Evolutionary conservation across 2,797 vertebrate genomes (phyloP), one percentile per base, ranked within the genome.

Genomic region (Chelonia mydas): DNA sequence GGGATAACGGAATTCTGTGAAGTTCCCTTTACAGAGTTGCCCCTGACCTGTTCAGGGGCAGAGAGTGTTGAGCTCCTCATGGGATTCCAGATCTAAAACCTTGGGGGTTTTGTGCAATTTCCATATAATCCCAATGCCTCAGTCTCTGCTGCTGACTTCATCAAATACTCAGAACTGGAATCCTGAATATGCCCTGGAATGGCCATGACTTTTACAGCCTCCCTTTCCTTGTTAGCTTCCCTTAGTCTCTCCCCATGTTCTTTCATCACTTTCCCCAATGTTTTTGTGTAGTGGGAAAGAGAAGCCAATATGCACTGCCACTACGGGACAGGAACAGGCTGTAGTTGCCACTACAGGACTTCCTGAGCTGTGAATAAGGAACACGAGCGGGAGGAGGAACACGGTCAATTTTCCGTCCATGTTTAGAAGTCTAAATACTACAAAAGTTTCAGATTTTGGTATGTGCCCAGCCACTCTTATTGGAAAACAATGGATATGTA

Each of bases 281-380:
- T 33, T 93, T 91, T 79, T 91, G 78, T 91, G 72, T 83, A 84
- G 49, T 31, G 45, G 95, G 88, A 89, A 96, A 88, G 41, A 94
- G 84, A 96, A 96, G 45, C 94, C 89, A 92, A 96, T 95, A 96
- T 95, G 92, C 45, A 53, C 86, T 93, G 90, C 94, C 94, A 89
- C 92, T 94, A 91, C 86, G 89, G 97, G 95, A 90, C 90, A 50
- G 87, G 94, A 96, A 86, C 86, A 90, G 77, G 54, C 92, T 95
- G 82, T 72, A 23, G 11, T 72, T 72, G 68, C 11, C 27, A 57
- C 12, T 13, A 13, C 6, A 59, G 41, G 41, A 37, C 37, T 47
- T 47, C 54, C 53, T 53, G 37, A n/a, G 16, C 89, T 94, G 87
- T 90, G 84, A 96, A 96, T 86, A 88, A 93, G 92, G 47, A 89